A percentile compares a stretch with the other conserved stretches of the same genome.
Conservation (phyloP, 2,113 vertebrate species). For the Callorhinus ursinus region DNA sequence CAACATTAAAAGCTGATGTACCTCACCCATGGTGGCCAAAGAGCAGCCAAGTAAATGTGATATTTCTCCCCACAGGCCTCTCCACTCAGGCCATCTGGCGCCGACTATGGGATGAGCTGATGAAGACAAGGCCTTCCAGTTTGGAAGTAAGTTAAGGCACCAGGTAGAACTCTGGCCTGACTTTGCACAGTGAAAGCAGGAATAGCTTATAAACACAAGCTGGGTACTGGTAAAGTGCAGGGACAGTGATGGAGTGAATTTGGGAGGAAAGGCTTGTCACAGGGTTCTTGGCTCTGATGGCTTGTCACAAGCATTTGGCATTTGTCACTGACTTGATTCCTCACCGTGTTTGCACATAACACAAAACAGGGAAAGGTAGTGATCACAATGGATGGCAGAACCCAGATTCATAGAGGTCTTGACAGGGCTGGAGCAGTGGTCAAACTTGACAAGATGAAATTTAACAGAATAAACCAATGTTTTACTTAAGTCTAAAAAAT, state of each 20-base stretch:
- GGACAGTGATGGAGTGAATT: neutral
- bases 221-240: neutral
- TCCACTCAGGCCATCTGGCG: constrained; percentile 91
- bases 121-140: constrained; percentile 87
- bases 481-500: constrained; percentile 51
- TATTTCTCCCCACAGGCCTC: constrained; percentile 84
- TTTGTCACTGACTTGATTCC: constrained; percentile 50
- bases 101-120: constrained; percentile 88
- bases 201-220: constrained; percentile 27
- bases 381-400: constrained; percentile 38
- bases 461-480: constrained; percentile 46
- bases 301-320: constrained; percentile 24
- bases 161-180: constrained; percentile 43
- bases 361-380: constrained; percentile 58
- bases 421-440: constrained; percentile 7
- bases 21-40: neutral
- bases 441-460: constrained; percentile 55
- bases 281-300: constrained; percentile 8
- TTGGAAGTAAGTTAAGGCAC: constrained; percentile 85
- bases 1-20: constrained; percentile 30
- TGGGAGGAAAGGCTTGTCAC: constrained; percentile 15
- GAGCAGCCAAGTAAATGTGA: constrained; percentile 38
- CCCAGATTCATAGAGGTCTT: constrained; percentile 46
- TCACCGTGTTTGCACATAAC: constrained; percentile 45
- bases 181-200: constrained; percentile 35